Evolutionary conservation across 2,888 invertebrate species (phyloP), one percentile per base, ranked within the genome.

Genomic region (Pyrocoelia pectoralis): DNA sequence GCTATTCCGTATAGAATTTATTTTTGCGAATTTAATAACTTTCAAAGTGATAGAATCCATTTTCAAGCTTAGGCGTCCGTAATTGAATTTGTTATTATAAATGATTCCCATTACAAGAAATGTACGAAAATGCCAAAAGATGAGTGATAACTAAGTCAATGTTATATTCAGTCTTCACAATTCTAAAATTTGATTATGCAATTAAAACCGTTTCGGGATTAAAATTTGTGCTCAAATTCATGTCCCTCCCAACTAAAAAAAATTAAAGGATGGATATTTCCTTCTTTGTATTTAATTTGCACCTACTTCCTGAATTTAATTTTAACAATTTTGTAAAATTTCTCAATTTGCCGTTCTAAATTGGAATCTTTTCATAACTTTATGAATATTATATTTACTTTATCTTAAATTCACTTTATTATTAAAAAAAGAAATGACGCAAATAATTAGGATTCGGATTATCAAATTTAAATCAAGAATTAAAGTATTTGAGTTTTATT

Each of bases 111-210:
- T 43, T 43, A 43, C 41, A 43, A 43, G 41, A 43, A n/a, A 43
- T 43, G 41, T 43, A 43, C 41, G 41, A 15, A 43, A 43, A 43
- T 43, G 41, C 41, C 41, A 43, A 43, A 43, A 43, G 41, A 43
- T 43, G 41, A 43, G 41, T 43, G 41, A 43, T 43, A 43, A 43
- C 41, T 43, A 43, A 43, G 41, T 43, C 41, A 43, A 43, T 43
- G 41, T 15, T 43, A 43, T 43, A 43, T 43, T 43, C 41, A 15
- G n/a, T 13, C 41, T 43, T 43, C 14, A 43, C 14, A 43, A 43
- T 43, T 43, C 6, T 15, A 15, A 43, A 43, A 43, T 43, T 43
- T 43, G 41, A 43, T 43, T 43, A 43, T 43, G 12, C 41, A 43
- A 43, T 43, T 43, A 43, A 43, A 43, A 43, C 41, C 41, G 41